phyloP scores from a whole-genome alignment of 2,888 invertebrate species.

The Macropis europaea region DNA sequence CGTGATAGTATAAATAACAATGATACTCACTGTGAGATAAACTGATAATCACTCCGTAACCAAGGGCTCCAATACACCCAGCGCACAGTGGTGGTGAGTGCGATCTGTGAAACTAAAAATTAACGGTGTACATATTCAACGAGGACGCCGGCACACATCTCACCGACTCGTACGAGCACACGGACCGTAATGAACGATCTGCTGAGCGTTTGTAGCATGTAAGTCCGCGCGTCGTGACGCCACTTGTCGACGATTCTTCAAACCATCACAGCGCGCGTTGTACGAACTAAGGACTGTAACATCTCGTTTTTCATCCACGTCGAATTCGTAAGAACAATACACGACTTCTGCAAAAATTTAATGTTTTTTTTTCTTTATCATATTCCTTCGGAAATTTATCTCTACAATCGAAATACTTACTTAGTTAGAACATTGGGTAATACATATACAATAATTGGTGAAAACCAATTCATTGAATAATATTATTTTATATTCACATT shows the following conservation, averaged over 20 bases:
- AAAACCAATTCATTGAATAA: constrained; percentile 16
- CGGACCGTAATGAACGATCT: constrained; percentile 15
- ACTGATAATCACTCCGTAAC: constrained; percentile 1
- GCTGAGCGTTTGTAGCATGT: constrained; percentile 2
- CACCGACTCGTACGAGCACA: constrained; percentile 28
- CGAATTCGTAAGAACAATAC: too few relatives aligned
- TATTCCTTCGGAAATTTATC: too few relatives aligned
- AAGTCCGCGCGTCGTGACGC: background rate
- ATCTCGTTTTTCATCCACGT: too few relatives aligned
- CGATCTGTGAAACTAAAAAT: constrained; percentile 27
- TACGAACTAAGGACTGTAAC: too few relatives aligned
- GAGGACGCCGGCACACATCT: constrained; percentile 33
- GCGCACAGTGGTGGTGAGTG: constrained; percentile 22
- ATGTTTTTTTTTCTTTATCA: too few relatives aligned
- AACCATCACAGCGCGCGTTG: background rate
- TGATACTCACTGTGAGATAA: constrained; percentile 41
- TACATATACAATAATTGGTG: background rate
- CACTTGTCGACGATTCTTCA: too few relatives aligned
- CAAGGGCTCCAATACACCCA: background rate
- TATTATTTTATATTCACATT: constrained; percentile 51
- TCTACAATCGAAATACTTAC: background rate
- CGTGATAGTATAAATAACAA: background rate
- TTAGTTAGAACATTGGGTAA: background rate
- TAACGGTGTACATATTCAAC: constrained; percentile 47
- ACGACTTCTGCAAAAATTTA: too few relatives aligned